Base-by-base conservation (phyloP, 2,888 invertebrate genomes). In the Dryococelus australis region DNA sequence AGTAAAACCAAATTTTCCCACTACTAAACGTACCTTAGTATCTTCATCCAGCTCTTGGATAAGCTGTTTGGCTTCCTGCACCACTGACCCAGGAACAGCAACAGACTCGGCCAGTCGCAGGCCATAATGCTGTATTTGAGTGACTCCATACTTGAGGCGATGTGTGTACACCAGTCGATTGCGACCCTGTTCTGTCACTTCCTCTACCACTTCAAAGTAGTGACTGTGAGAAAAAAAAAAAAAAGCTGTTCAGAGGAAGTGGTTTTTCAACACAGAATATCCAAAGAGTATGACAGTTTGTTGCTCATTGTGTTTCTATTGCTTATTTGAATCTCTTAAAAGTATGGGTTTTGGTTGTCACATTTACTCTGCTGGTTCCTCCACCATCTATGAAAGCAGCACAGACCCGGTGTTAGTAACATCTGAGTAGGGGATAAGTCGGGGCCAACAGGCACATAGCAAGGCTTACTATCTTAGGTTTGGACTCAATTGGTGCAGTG, bases 91-190 rank as follows among this genome's bases (percentile, higher is more conserved):
- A 0, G 96, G 95, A 90, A 96, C 93, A 89, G 94, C 93, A 0
- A 94, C 94, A 89, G 93, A 94, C 88, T 94, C 92, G 1, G 96
- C 95, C 85, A 96, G 91, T 43, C 94, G 93, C 47, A 96, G 92
- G 0, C 96, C 97, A 90, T 97, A 97, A 88, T 94, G 93, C 89
- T 94, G 93, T 5, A 95, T 92, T 20, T 92, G 92, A 0, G 95
- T 95, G 0, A 94, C 92, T 9, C 96, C 97, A 0, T 92, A 92
- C 87, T 94, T 93, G 47, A 96, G 91, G 90, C 93, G 94, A 90
- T 96, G 95, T 43, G 95, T 94, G 90, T 95, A 96, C n/a, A 94
- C 91, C 43, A 96, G 92, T 3, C 87, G 86, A 24, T 86, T 86
- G 89, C 93, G 92, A 8, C 89, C 88, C 80, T 91, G 90, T 20